These are phyloP conservation scores for Dermolepida albohirtum DNA, from an alignment of 2,888 invertebrate species.

Conservation along the genomic window DNA sequence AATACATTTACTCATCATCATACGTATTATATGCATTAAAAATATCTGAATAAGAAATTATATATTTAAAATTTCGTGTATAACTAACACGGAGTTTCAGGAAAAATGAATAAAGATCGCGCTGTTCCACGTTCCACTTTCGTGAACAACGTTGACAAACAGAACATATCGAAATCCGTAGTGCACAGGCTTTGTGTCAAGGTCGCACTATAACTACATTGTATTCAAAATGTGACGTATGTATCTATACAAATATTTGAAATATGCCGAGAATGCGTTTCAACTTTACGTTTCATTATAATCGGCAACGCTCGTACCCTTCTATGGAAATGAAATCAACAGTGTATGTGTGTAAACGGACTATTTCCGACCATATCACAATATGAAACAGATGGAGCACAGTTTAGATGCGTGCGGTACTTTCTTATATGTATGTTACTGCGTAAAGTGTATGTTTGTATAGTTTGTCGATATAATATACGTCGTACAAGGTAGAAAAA, in stretches of 20 bases:
- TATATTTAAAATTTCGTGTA: too few species aligned
- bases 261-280: constrained; percentile 25
- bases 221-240: constrained; percentile 13
- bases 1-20: too few species aligned
- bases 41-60: too few species aligned
- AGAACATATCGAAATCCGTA: constrained; percentile 8
- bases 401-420: constrained; percentile 7
- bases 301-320: constrained; percentile 5
- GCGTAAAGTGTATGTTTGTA: background rate
- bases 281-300: constrained; percentile 34
- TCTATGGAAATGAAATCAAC: background rate
- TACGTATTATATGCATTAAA: too few species aligned
- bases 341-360: background rate
- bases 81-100: too few species aligned
- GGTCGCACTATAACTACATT: constrained; percentile 26
- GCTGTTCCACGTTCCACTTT: too few species aligned
- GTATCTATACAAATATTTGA: constrained; percentile 17
- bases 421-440: background rate
- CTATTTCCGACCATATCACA: constrained; percentile 8
- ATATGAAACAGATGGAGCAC: constrained; percentile 2
- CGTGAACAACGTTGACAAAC: background rate
- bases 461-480: background rate
- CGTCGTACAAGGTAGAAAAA: constrained; percentile 3
- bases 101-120: too few species aligned
- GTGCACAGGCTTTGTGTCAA: constrained; percentile 9